A percentile compares a stretch with the other conserved stretches of the same genome.
phyloP scores from a whole-genome alignment of 1,140 invertebrate genomes.

The Dufourea novaeangliae region DNA sequence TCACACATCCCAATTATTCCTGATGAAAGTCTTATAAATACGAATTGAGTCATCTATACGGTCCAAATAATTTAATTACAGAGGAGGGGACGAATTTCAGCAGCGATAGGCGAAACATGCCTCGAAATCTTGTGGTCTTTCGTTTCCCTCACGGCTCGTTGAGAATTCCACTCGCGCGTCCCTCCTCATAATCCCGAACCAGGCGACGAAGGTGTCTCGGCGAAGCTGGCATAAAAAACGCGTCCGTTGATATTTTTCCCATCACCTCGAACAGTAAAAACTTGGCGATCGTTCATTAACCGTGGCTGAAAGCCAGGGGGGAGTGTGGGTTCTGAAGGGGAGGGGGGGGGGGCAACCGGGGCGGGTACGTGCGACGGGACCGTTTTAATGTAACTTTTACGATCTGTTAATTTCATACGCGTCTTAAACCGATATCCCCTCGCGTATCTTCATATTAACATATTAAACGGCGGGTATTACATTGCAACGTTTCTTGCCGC shows the following conservation, averaged over 20 bases:
- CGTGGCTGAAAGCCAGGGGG: constrained; percentile 16
- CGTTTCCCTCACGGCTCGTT: constrained; percentile 3
- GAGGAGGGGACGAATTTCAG: constrained; percentile 23
- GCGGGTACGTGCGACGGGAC: neutral
- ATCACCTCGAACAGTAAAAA: neutral
- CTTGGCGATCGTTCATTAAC: constrained; percentile 23
- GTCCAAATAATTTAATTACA: constrained; percentile 18
- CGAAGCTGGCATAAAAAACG: neutral
- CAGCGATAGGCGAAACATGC: constrained; percentile 3
- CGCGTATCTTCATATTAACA: constrained; percentile 27
- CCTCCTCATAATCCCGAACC: constrained; percentile 6
- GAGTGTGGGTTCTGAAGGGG: neutral
- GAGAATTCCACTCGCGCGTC: constrained; percentile 15
- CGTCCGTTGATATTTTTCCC: neutral
- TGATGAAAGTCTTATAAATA: no score
- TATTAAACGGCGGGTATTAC: constrained; percentile 38
- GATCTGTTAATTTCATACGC: constrained; percentile 48
- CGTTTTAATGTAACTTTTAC: constrained; percentile 43
- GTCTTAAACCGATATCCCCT: constrained; percentile 24
- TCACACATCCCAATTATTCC: no score
- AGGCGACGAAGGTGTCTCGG: neutral
- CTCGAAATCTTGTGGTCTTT: neutral
- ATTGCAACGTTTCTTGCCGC: neutral
- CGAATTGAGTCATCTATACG: no score
- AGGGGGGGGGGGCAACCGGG: neutral